Conservation (phyloP, 2,888 invertebrate genomes). For the Lysandra coridon region DNA sequence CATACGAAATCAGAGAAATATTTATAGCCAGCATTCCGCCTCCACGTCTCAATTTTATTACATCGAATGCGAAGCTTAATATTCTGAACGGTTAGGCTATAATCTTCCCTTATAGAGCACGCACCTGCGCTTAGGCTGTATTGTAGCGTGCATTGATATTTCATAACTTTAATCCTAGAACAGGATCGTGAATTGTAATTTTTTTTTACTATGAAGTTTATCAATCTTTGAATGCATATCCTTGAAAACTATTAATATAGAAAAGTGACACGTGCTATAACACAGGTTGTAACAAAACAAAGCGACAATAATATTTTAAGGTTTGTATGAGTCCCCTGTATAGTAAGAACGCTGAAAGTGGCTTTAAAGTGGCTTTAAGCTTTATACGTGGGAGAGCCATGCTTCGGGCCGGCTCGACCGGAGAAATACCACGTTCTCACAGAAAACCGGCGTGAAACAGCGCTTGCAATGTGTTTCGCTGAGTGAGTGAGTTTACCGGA, state of each 20-base stretch:
- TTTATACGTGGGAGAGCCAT: too few relatives aligned
- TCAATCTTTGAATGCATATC: not conserved
- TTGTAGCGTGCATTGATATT: not conserved
- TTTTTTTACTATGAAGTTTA: not conserved
- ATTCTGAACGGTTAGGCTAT: constrained; percentile 17
- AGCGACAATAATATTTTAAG: too few relatives aligned
- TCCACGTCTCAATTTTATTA: constrained; percentile 21
- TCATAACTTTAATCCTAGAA: not conserved
- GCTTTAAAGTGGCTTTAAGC: too few relatives aligned
- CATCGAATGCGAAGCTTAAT: not conserved
- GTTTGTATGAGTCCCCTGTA: too few relatives aligned
- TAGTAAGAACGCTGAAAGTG: too few relatives aligned
- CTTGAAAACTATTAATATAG: not conserved
- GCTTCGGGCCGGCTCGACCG: too few relatives aligned
- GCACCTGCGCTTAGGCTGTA: constrained; percentile 4
- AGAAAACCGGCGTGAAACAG: too few relatives aligned
- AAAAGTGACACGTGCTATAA: not conserved
- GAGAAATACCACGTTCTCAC: too few relatives aligned
- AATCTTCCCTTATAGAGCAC: not conserved
- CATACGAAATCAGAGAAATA: constrained; percentile 17
- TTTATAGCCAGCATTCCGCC: constrained; percentile 23
- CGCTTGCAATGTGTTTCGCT: too few relatives aligned
- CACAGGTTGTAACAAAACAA: not conserved
- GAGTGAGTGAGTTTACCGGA: too few relatives aligned
- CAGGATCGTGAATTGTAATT: not conserved